Base-by-base conservation (phyloP, 2,888 invertebrate species). In the Cacoxenus indagator region DNA sequence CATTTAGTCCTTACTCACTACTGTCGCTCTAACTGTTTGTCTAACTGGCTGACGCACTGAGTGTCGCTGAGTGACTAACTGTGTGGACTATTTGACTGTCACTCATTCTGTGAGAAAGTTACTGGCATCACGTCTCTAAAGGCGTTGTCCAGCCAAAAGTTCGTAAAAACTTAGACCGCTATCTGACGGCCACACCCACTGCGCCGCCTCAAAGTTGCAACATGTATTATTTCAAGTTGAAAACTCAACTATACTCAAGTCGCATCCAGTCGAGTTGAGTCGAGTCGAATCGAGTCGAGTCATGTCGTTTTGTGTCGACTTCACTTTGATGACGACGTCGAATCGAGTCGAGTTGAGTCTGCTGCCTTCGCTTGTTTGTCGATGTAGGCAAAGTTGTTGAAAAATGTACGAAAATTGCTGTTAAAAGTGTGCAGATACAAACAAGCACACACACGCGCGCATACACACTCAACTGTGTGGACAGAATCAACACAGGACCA, bases 401-500 rank as follows among this genome's bases (percentile, higher is more conserved):
- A 80, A 82, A 81, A 80, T 82, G 76, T 82, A 77, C 82, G 82
- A 80, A 73, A 81, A 82, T 77, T 76, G 72, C 77, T 72, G 81
- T 77, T 81, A 77, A 81, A 81, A 76, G 77, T 70, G 76, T 71
- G 61, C 51, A 51, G 51, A 19, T 22, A 51, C 19, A 22, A 5
- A 17, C 59, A 45, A 2, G 9, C 24, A 62, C 19, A 19, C 51
- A 14, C 31, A 37, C 45, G n/a, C 27, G 55, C 5, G 26, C 17
- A 4, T n/a, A 27, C 17, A 27, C 64, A 48, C 24, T n/a, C n/a
- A n/a, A n/a, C n/a, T n/a, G n/a, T n/a, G 67, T 45, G 64, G 70
- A 75, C 67, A 70, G 68, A 70, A 48, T 71, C 69, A 43, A 51
- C 17, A 51, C n/a, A 51, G 17, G 51, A 43, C 14, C 51, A 51